These are phyloP conservation scores for Brachymystax lenok DNA, from an alignment of 2,797 vertebrate species.

Conservation along the genomic window DNA sequence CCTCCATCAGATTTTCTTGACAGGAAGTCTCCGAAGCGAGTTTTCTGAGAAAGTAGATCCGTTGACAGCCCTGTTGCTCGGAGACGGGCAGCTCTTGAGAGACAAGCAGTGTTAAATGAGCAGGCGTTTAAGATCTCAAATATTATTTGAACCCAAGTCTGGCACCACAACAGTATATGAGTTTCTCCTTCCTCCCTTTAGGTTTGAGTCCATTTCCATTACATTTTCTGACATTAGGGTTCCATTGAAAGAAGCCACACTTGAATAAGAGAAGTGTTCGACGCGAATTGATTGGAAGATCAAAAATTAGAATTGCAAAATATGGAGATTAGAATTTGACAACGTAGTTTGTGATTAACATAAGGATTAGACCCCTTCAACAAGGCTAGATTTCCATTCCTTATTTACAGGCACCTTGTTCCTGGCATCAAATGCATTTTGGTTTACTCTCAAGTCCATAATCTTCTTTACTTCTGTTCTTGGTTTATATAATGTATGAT, in stretches of 20 bases:
- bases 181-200: background rate
- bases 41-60: slow-evolving; percentile 58
- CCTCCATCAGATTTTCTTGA: slow-evolving; percentile 61
- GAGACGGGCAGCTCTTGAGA: slow-evolving; percentile 73
- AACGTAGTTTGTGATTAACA: slow-evolving; percentile 42
- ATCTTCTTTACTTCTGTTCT: slow-evolving; percentile 25
- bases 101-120: slow-evolving; percentile 66
- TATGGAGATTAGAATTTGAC: slow-evolving; percentile 53
- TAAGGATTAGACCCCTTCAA: slow-evolving; percentile 61
- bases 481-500: background rate
- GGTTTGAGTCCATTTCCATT: slow-evolving; percentile 26
- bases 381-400: slow-evolving; percentile 25
- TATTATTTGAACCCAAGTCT: background rate
- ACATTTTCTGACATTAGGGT: slow-evolving; percentile 53
- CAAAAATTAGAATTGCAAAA: background rate
- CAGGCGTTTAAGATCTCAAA: slow-evolving; percentile 52
- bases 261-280: slow-evolving; percentile 28
- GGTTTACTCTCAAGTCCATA: slow-evolving; percentile 57
- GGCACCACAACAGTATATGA: background rate
- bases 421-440: slow-evolving; percentile 51
- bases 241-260: slow-evolving; percentile 33
- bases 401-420: slow-evolving; percentile 39
- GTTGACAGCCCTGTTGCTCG: slow-evolving; percentile 73
- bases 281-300: slow-evolving; percentile 38
- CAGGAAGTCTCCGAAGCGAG: slow-evolving; percentile 67